Base-by-base conservation (phyloP, 2,113 vertebrate genomes). In the Todiramphus saurophagus region DNA sequence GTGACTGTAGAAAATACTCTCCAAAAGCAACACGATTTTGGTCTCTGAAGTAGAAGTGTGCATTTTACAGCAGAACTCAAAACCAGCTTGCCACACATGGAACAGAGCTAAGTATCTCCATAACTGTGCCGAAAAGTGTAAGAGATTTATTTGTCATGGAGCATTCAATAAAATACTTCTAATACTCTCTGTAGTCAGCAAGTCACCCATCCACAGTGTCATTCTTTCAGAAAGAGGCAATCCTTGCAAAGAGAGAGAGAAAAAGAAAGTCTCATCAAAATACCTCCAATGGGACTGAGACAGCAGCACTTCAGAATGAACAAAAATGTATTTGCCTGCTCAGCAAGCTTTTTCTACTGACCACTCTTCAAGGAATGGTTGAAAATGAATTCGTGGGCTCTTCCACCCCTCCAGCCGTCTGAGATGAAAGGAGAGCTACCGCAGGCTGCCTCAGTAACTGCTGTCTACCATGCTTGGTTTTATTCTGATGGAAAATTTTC, bases 401-500 rank as follows among this genome's bases (percentile, higher is more conserved):
- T 76, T 63, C n/a, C 28, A 9, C 4, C 2, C 4, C 43, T 37
- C 28, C 53, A 56, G 56, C 11, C 13, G 43, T 41, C 48, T 18
- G 16, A 11, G 8, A 0, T 1, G 5, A 20, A 11, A n/a, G 21
- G n/a, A 50, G 21, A 13, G 44, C 28, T 62, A 6, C 20, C n/a
- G 21, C 55, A 27, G 35, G 10, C 37, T 90, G 50, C 51, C 43
- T 15, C 1, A 0, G 13, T 43, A 67, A 1, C 28, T 55, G 46
- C 46, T 18, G 0, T 50, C 51, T 86, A 37, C 46, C 43, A 7
- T 0, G 0, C 11, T 28, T 41, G 11, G 0, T 35, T 63, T 64
- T 8, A 13, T 9, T 39, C 55, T 5, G 10, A 44, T 7, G 17
- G 16, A 41, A 55, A 60, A 20, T 15, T 21, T 5, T 31, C 24